Base-by-base conservation (phyloP, 2,888 invertebrate species). In the Lepidocyrtinus sp. region DNA sequence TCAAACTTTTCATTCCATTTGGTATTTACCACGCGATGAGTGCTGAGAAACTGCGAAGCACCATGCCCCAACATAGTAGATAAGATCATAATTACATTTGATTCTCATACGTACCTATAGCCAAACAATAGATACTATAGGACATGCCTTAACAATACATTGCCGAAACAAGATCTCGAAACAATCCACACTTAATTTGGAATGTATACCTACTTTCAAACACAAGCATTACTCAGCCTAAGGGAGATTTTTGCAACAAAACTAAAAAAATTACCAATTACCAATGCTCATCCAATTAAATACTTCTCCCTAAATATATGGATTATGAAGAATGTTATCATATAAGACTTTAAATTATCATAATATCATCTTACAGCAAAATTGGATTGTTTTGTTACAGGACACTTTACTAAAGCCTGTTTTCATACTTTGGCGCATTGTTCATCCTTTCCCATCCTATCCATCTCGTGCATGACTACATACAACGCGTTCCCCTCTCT, bases 271-370 rank as follows among this genome's bases (percentile, higher is more conserved):
- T 50, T 2, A 45, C 36, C 36, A 50, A 68, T 50, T 2, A 45
- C 36, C 36, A 1, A 50, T 25, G 68, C 24, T 68, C 50, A 50
- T 68, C 68, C 50, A 68, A 68, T 68, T 68, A 50, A 5, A n/a
- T 9, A 45, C 36, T 67, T 67, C 67, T 67, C 68, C 17, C 55
- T 24, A 25, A 15, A 19, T 67, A 26, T n/a, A 24, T 36, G 12
- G 36, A 36, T 36, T 36, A 36, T 12, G 36, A 36, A 12, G 36
- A 36, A 36, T 36, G 5, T 36, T 36, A 5, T 36, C 36, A 36
- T 5, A 36, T 7, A 36, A 36, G 12, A 36, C n/a, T n/a, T n/a
- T n/a, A n/a, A n/a, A n/a, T n/a, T n/a, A n/a, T n/a, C n/a, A n/a
- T n/a, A n/a, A n/a, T n/a, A n/a, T n/a, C n/a, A n/a, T n/a, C n/a